These are phyloP conservation scores for Hydractinia symbiolongicarpus DNA, from an alignment of 30 jellyfish, hydroid and myxozoan species.

Conservation along the genomic window DNA sequence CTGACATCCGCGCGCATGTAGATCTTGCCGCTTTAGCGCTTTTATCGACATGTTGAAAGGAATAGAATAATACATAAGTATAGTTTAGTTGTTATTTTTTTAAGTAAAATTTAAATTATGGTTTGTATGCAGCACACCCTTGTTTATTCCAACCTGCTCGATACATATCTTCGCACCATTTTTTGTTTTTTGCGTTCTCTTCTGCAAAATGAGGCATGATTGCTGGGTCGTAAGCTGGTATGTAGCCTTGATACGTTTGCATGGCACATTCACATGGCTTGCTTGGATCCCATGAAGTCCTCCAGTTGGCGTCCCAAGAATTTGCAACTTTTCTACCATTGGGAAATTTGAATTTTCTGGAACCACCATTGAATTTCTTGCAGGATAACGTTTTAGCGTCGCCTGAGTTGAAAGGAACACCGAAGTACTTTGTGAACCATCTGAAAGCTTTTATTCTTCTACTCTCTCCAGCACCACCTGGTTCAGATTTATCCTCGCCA, in stretches of 20 bases:
- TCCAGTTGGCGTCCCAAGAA: slow-evolving; percentile 95
- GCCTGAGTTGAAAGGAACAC: slow-evolving; percentile 54
- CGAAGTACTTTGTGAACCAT: slow-evolving; percentile 81
- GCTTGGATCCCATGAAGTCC: slow-evolving; percentile 84
- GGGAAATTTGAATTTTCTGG: slow-evolving; percentile 54
- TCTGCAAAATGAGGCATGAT: slow-evolving; percentile 71
- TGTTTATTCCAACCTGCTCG: slow-evolving; percentile 83
- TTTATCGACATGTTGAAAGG: too few species aligned
- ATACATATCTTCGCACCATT: slow-evolving; percentile 83
- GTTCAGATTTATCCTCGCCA: slow-evolving; percentile 79
- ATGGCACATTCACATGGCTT: slow-evolving; percentile 85
- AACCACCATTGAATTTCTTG: slow-evolving; percentile 75
- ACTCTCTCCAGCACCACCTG: slow-evolving; percentile 96
- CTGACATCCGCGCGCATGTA: too few species aligned
- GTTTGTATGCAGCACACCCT: slow-evolving; percentile 67
- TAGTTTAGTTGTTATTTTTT: too few species aligned
- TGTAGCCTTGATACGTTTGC: slow-evolving; percentile 87
- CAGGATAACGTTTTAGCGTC: slow-evolving; percentile 75
- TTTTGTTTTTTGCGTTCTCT: slow-evolving; percentile 58
- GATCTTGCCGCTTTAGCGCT: too few species aligned
- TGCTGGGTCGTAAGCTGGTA: slow-evolving; percentile 73
- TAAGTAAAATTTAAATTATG: neutral
- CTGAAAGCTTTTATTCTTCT: slow-evolving; percentile 78
- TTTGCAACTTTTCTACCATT: slow-evolving; percentile 65
- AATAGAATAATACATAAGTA: too few species aligned